Evolutionary conservation across 1,140 invertebrate genomes (phyloP), one percentile per base, ranked within the genome.

Genomic region (Achroia grisella): DNA sequence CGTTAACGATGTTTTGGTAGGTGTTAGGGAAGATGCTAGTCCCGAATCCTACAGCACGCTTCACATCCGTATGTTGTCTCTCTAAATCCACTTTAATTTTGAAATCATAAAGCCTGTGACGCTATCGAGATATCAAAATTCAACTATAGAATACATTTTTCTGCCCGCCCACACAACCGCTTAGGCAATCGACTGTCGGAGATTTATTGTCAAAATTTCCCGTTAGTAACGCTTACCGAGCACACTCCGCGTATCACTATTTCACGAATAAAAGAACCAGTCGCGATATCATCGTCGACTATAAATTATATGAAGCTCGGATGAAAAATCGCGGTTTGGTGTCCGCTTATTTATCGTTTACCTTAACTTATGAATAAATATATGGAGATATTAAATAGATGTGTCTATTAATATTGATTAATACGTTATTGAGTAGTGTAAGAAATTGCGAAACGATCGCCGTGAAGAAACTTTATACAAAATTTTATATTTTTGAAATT

Each of bases 181-280:
- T 85, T 82, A 82, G 78, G 77, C 80, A 77, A 85, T 81, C 78
- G 78, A 81, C 71, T 77, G 63, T 75, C 62, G 62, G 69, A 76
- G 80, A 85, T 85, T 82, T 85, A 85, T 85, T 62, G 75, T 78
- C 75, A 82, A 85, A 85, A 82, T 85, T 75, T 78, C 75, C 81
- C 81, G 77, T 85, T 85, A 85, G 78, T 80, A 77, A 81, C 77
- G 77, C 80, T 82, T 68, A 79, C 76, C 70, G 72, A 76, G 67
- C 78, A 73, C 75, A 81, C 75, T 81, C 73, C 77, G 64, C 77
- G 75, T 75, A 81, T 82, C 81, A 81, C 81, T 82, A 85, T 80
- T 82, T 75, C 68, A 81, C 78, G 78, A 85, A 82, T 82, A 85
- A 85, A 82, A 85, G 78, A 82, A 82, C 81, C 81, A 70, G 78